These are phyloP conservation scores for Tenualosa ilisha DNA, from an alignment of 2,797 vertebrate genomes.

Conservation along the genomic window DNA sequence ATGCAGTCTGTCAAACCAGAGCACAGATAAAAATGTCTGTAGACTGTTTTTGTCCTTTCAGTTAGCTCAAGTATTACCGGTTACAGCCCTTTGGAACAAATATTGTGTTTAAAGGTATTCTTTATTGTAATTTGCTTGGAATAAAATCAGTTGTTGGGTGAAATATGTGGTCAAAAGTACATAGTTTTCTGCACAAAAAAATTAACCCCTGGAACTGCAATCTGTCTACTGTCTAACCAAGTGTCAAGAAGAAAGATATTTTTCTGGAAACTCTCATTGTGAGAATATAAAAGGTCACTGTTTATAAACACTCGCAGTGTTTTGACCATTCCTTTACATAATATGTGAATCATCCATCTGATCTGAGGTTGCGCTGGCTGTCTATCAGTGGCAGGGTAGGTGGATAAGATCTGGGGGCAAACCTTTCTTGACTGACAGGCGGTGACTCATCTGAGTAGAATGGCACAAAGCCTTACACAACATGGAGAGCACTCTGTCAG, in stretches of 20 bases:
- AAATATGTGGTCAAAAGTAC: neutral
- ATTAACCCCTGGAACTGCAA: neutral
- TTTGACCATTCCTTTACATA: neutral
- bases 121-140: neutral
- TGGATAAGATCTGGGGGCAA: neutral
- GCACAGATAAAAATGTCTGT: neutral
- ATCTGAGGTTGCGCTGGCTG: neutral
- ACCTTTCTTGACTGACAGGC: constrained; percentile 9
- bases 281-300: neutral
- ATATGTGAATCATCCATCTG: neutral
- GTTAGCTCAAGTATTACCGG: neutral
- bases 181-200: neutral
- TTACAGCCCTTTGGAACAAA: neutral
- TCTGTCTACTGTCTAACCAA: neutral
- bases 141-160: neutral
- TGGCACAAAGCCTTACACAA: constrained; percentile 3
- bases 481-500: neutral
- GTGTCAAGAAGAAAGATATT: neutral
- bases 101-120: neutral
- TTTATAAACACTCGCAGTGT: neutral
- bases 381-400: constrained; percentile 3
- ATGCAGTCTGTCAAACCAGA: neutral
- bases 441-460: neutral
- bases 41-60: neutral
- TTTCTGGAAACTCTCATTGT: neutral